Base-by-base conservation (phyloP, 2,888 invertebrate species). In the Epirrita christyi region DNA sequence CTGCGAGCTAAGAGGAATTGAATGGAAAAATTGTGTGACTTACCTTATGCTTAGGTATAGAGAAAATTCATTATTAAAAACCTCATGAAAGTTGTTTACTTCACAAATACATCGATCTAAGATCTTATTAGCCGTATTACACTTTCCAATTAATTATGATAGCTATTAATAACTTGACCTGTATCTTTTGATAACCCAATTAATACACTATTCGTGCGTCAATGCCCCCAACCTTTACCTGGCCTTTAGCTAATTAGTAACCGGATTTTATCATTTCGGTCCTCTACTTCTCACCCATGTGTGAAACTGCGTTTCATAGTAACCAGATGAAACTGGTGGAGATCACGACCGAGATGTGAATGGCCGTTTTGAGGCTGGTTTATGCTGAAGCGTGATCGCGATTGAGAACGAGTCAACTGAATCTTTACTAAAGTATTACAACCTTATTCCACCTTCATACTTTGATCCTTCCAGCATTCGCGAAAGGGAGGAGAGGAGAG, bases 191-290 rank as follows among this genome's bases (percentile, higher is more conserved):
- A 61, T 59, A 62, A 51, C 21, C 21, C 27, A 43, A 41, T 44
- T 44, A n/a, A n/a, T n/a, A n/a, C n/a, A n/a, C n/a, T 54, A 46
- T 50, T 48, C 44, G 45, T 80, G 66, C 81, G 81, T 83, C 83
- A 83, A 78, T 81, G 76, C 59, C 72, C 74, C 67, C 56, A n/a
- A n/a, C n/a, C n/a, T n/a, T 70, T 58, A 60, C 68, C 64, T 57
- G 64, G 58, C 63, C 45, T 49, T 62, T 64, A 62, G 59, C 54
- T 73, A 71, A 72, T 71, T 68, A 63, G 47, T 49, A 65, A 61
- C 59, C 54, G 64, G 64, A 66, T 70, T n/a, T 71, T 64, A 60
- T 65, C 59, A 50, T 34, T 36, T 36, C 36, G n/a, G n/a, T 27
- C 38, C 52, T 21, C 32, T 2, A 50, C n/a, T 50, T 58, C 28